A percentile compares a stretch with the other conserved stretches of the same genome.
phyloP scores from a whole-genome alignment of 2,113 vertebrate genomes.

The Urocolius indicus region DNA sequence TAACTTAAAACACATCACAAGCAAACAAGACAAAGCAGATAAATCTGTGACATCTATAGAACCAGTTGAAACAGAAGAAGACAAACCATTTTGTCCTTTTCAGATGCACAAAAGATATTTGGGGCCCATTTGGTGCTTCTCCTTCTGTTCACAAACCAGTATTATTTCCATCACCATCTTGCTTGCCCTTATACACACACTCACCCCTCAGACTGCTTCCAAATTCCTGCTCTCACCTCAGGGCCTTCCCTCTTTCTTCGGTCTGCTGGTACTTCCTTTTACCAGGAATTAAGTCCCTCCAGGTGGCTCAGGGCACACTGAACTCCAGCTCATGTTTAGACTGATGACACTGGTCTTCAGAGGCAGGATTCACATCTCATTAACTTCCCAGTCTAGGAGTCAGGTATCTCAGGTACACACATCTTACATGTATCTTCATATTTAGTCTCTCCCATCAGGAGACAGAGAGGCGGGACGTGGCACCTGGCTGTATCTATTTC shows the following conservation, averaged over 20 bases:
- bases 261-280: neutral
- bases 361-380: neutral
- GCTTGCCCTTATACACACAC: neutral
- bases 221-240: neutral
- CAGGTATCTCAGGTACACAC: neutral
- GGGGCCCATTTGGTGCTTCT: accelerated
- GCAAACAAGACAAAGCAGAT: neutral
- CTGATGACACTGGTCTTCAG: neutral
- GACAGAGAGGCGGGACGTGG: neutral
- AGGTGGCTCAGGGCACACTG: neutral
- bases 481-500: neutral
- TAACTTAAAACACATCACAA: neutral
- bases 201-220: neutral
- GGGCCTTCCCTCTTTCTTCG: neutral
- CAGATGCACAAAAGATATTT: neutral
- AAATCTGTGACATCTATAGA: neutral
- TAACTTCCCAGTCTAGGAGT: neutral
- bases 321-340: neutral
- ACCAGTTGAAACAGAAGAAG: neutral
- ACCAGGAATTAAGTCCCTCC: neutral
- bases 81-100: neutral
- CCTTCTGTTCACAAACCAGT: neutral
- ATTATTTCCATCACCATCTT: neutral
- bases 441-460: neutral
- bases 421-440: neutral